phyloP scores from a whole-genome alignment of 2,797 vertebrate species.

The Galaxias olidus region DNA sequence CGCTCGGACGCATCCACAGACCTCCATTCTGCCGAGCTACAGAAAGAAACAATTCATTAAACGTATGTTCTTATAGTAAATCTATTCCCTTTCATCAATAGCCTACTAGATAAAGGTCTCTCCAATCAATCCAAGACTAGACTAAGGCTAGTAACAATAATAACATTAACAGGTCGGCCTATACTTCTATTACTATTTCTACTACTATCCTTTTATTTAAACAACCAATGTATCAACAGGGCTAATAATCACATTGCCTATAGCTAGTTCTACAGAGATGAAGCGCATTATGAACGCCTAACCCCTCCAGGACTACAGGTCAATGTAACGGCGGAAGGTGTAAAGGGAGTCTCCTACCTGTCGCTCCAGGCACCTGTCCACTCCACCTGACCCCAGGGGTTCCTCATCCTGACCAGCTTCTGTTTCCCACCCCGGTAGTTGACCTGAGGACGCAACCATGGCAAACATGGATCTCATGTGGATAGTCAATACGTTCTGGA shows the following conservation, averaged over 20 bases:
- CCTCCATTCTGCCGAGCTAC: conserved; percentile 83
- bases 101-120: too few relatives aligned
- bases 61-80: too few relatives aligned
- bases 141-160: too few relatives aligned
- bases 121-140: too few relatives aligned
- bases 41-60: neutral
- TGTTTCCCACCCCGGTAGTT: conserved; percentile 73
- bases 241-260: too few relatives aligned
- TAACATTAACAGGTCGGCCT: too few relatives aligned
- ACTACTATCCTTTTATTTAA: too few relatives aligned
- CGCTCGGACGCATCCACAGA: conserved; percentile 70
- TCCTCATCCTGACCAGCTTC: conserved; percentile 86
- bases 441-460: conserved; percentile 67
- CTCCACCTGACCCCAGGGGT: conserved; percentile 92
- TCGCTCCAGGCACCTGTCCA: conserved; percentile 94
- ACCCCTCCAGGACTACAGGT: neutral
- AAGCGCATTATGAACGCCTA: neutral
- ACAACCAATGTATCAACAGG: too few relatives aligned
- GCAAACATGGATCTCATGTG: neutral
- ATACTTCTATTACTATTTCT: too few relatives aligned
- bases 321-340: neutral
- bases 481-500: too few relatives aligned
- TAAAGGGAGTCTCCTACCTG: conserved; percentile 53
- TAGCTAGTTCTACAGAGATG: too few relatives aligned
- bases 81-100: too few relatives aligned